Evolutionary conservation across 2,113 vertebrate genomes (phyloP), one percentile per base, ranked within the genome.

Genomic region (Chunga burmeisteri): DNA sequence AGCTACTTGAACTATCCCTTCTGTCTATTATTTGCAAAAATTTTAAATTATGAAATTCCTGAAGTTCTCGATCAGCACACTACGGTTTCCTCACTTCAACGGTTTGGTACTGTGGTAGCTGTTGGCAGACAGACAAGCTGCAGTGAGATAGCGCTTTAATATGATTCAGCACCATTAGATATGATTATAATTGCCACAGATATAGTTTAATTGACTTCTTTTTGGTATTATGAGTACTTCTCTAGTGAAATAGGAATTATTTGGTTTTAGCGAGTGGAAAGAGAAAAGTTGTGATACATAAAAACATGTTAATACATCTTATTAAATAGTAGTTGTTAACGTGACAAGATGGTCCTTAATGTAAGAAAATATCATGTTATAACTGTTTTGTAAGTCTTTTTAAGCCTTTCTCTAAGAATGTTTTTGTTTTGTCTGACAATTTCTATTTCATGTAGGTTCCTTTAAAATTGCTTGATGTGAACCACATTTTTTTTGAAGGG

Each of bases 71-170:
- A 32, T 71, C 12, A 15, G 17, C 1, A 4, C 52, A 13, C 27
- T 7, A 0, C 7, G 17, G 22, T 44, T 86, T 55, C 34, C 5
- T 58, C 15, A 10, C 46, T 81, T 68, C 3, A 36, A 0, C 49
- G 38, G 30, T 23, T 30, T 4, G 3, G 4, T 61, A 9, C 17
- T 8, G 32, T 68, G 38, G 56, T 40, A 19, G 77, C 42, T 56
- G 38, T 25, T 92, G 61, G 65, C 9, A 16, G 42, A 17, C 1
- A 9, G 32, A 52, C 68, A 52, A 7, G 21, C 55, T 95, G 67
- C 46, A 55, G n/a, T 23, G 67, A 81, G 79, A 9, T 22, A 20
- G 32, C 62, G 14, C 46, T 74, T 75, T 61, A 25, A 74, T 89
- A 5, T 70, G 71, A 78, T 93, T 90, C 50, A 70, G 32, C 71